Conservation (phyloP, 2,888 invertebrate genomes). For the Steinernema hermaphroditum region DNA sequence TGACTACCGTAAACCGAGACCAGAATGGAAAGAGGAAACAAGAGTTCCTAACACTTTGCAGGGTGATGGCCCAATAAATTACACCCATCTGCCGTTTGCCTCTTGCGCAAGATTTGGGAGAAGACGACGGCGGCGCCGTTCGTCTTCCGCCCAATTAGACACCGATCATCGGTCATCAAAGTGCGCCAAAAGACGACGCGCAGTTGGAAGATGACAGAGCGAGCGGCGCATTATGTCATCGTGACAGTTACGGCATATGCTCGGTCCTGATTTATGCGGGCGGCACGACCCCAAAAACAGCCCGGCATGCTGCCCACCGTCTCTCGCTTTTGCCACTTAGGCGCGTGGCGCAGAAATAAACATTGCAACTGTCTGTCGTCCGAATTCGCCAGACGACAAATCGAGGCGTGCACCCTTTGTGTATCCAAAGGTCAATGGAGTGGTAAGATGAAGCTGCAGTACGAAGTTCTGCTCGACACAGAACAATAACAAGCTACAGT, state of each 20-base stretch:
- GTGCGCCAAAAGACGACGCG: slow-evolving; percentile 26
- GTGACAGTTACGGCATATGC: slow-evolving; percentile 29
- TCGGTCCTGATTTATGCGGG: slow-evolving; percentile 3
- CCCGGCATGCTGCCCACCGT: neutral
- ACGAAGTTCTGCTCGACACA: neutral
- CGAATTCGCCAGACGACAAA: slow-evolving; percentile 18
- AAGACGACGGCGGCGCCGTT: slow-evolving; percentile 14
- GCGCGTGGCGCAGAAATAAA: slow-evolving; percentile 19
- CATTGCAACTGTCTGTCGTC: slow-evolving; percentile 17
- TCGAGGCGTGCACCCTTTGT: neutral
- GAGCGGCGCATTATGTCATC: slow-evolving; percentile 23
- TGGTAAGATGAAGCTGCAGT: too few relatives aligned
- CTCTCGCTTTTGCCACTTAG: neutral
- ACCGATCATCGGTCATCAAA: slow-evolving; percentile 25
- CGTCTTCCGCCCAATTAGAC: slow-evolving; percentile 28
- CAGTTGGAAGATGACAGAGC: slow-evolving; percentile 27
- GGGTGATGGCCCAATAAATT: slow-evolving; percentile 16
- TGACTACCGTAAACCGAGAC: too few relatives aligned
- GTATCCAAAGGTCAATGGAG: slow-evolving; percentile 24
- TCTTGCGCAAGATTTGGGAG: slow-evolving; percentile 10
- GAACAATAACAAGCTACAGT: slow-evolving; percentile 18
- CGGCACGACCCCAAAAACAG: slow-evolving; percentile 24
- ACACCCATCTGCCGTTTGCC: neutral
- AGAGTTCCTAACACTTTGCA: too few relatives aligned
- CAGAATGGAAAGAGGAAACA: too few relatives aligned